Evolutionary conservation across 1,140 invertebrate species (phyloP), one percentile per base, ranked within the genome.

Genomic region (Euwallacea fornicatus): DNA sequence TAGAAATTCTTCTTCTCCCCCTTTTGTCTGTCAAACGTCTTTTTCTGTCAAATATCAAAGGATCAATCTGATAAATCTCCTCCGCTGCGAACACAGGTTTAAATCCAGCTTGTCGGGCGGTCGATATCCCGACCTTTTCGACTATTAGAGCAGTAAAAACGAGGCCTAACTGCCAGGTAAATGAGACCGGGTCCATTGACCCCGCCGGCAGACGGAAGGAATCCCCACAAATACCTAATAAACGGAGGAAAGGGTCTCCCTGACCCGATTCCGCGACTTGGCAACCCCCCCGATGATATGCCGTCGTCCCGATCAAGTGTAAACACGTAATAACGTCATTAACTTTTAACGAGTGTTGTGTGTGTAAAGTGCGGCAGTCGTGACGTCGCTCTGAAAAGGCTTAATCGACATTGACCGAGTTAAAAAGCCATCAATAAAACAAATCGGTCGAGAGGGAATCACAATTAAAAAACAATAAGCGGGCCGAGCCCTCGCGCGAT

Each of bases 361-460:
- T 33, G 21, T 33, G 21, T 33, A 33, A 33, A 33, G 21, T 33
- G 21, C 21, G 21, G 46, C 9, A 53, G 6, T 64, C 62, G 62
- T 64, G 62, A 64, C 62, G 62, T 64, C 47, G 60, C n/a, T 13
- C 1, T 11, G 13, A 54, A 66, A 66, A 55, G 56, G 15, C 33
- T 54, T 55, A 54, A 56, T 42, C 56, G 53, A 56, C 64, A 66
- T 66, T 66, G 64, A 56, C 64, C 64, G 41, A 66, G 64, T 66
- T 66, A 43, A 56, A 55, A 56, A 50, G 10, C 56, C 42, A 66
- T 66, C 64, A 42, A 64, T 53, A 60, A 59, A 59, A 68, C 47
- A 68, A 68, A 44, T 68, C 66, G 43, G 50, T 44, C 44, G 56
- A 11, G 54, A 66, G 56, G 54, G 21, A 42, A 58, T 59, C 65